A percentile compares a stretch with the other conserved stretches of the same genome.
These are phyloP conservation scores for Elephantulus edwardii DNA, from an alignment of 2,113 vertebrate genomes.

Conservation along the genomic window DNA sequence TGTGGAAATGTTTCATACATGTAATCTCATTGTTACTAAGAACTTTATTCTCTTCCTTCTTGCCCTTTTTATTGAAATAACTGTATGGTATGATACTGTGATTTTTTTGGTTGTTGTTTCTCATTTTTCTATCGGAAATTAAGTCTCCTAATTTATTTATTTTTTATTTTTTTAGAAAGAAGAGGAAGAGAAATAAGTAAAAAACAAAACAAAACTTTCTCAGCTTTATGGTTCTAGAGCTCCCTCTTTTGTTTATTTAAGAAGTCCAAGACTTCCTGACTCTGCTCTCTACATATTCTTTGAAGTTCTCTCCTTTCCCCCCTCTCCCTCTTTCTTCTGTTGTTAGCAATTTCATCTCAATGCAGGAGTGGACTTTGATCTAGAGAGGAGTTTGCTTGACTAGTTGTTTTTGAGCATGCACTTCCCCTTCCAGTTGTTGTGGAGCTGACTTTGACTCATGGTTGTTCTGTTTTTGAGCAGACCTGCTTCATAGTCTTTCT, in stretches of 20 bases:
- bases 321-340: too few relatives aligned
- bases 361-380: too few relatives aligned
- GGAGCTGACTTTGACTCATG: background rate
- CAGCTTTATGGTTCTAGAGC: background rate
- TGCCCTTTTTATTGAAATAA: background rate
- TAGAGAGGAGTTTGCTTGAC: background rate
- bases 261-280: background rate
- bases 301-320: background rate
- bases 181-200: background rate
- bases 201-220: rapidly evolving
- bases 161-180: too few relatives aligned
- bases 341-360: background rate
- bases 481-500: background rate
- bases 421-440: background rate
- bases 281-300: background rate
- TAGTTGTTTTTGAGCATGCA: background rate
- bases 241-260: background rate
- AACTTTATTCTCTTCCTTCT: background rate
- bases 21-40: background rate
- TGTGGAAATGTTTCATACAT: rapidly evolving
- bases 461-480: background rate
- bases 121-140: background rate
- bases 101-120: background rate
- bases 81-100: rapidly evolving
- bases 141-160: background rate